Evolutionary conservation across 2,888 invertebrate genomes (phyloP).

Genomic region (Neoitamus cyanurus): DNA sequence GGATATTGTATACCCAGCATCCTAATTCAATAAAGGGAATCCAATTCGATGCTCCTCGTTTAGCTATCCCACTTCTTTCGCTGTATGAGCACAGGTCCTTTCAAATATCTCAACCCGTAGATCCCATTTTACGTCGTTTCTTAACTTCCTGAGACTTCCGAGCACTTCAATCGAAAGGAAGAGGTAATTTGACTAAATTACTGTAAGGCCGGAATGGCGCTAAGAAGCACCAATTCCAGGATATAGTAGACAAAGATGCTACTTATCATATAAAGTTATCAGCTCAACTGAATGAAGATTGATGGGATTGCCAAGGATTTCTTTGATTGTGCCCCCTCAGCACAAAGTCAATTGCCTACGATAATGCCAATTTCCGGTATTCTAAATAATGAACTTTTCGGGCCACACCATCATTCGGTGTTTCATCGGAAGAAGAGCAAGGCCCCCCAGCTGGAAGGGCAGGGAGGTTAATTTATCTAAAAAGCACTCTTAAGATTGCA

Average conservation of each 20-base stretch:
- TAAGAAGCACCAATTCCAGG: constrained; percentile 11
- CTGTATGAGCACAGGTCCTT: constrained; percentile 13
- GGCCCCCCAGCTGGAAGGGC: neutral
- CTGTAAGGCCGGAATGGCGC: constrained; percentile 23
- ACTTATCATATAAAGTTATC: constrained; percentile 35
- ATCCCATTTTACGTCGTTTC: constrained; percentile 12
- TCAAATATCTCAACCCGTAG: constrained; percentile 16
- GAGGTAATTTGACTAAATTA: constrained; percentile 41
- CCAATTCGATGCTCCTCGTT: constrained; percentile 39
- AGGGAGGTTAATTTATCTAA: neutral
- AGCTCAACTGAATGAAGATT: constrained; percentile 39
- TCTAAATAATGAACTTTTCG: constrained; percentile 28
- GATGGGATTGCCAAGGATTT: constrained; percentile 28
- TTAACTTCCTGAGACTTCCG: constrained; percentile 13
- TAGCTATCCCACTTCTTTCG: constrained; percentile 18
- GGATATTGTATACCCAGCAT: constrained; percentile 37
- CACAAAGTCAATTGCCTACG: constrained; percentile 36
- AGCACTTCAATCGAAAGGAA: constrained; percentile 39
- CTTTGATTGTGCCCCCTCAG: constrained; percentile 29
- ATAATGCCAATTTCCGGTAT: constrained; percentile 13
- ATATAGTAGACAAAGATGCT: constrained; percentile 30
- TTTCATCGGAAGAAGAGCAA: neutral
- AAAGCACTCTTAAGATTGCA: neutral
- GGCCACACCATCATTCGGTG: neutral
- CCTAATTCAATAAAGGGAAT: constrained; percentile 45